Conservation (phyloP, 2,888 invertebrate species). For the Dasysyrphus tricinctus region DNA sequence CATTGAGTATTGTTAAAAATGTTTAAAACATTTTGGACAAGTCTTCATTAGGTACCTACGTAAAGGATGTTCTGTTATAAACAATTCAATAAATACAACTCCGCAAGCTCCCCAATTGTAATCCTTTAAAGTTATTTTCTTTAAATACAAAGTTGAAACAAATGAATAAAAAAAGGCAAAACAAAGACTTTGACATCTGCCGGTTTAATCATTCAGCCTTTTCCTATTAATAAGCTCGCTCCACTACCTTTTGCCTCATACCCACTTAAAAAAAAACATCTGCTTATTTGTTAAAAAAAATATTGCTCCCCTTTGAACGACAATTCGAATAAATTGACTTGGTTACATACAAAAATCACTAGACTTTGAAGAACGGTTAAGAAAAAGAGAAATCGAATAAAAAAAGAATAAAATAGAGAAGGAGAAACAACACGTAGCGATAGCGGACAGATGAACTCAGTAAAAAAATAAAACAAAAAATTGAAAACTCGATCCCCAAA, state of each 20-base stretch:
- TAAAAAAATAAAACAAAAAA: not conserved
- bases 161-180: not conserved
- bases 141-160: too few relatives aligned
- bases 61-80: too few relatives aligned
- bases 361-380: conserved; percentile 22
- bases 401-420: not conserved
- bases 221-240: not conserved
- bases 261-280: conserved; percentile 7
- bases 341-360: not conserved
- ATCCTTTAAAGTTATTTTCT: too few relatives aligned
- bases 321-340: conserved; percentile 20
- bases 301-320: not conserved
- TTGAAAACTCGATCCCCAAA: conserved; percentile 8
- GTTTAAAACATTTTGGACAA: too few relatives aligned
- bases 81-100: too few relatives aligned
- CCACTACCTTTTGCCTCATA: not conserved
- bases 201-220: not conserved
- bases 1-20: too few relatives aligned
- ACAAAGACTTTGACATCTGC: not conserved
- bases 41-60: too few relatives aligned
- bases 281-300: conserved; percentile 18
- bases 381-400: not conserved
- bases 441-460: conserved; percentile 16
- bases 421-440: not conserved
- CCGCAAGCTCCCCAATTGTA: too few relatives aligned